Conservation (phyloP, 2,797 vertebrate species). For the Acanthurus leucopareius region DNA sequence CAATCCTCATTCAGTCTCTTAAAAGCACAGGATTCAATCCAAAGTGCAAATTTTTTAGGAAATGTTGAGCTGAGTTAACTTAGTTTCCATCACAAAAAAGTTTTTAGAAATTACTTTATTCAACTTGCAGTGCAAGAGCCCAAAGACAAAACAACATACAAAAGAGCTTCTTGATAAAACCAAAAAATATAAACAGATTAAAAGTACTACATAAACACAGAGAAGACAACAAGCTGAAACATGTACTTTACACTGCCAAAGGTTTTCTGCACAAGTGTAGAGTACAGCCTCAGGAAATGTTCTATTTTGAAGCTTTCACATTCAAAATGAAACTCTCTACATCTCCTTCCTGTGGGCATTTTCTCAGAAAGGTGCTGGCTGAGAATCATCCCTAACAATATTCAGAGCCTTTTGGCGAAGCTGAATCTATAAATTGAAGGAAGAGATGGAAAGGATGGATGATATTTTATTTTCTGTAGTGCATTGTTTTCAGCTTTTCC, state of each 20-base stretch:
- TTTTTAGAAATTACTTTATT: background rate
- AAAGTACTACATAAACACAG: background rate
- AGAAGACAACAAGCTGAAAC: conserved; percentile 7
- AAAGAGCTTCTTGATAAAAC: background rate
- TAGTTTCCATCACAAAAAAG: background rate
- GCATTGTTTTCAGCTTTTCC: background rate
- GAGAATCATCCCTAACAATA: conserved; percentile 6
- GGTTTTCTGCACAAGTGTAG: background rate
- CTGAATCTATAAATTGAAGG: background rate
- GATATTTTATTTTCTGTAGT: background rate
- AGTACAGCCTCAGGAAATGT: conserved; percentile 4
- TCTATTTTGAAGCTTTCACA: conserved; percentile 16
- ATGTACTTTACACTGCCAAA: background rate
- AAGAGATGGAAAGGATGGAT: background rate
- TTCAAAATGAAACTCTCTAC: background rate
- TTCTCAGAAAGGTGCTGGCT: background rate
- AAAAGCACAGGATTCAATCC: background rate
- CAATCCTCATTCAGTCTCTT: conserved; percentile 12
- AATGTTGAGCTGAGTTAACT: no score
- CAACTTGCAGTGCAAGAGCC: background rate
- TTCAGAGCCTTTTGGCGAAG: conserved; percentile 1
- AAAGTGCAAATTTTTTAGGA: no score
- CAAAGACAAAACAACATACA: background rate
- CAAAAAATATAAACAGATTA: background rate
- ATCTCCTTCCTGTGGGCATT: conserved; percentile 14